Evolutionary conservation across 37 sponge, comb jelly and placozoan species (phyloP), one percentile per base, ranked within the genome.

Genomic region (Halisarca cf. caerulea): DNA sequence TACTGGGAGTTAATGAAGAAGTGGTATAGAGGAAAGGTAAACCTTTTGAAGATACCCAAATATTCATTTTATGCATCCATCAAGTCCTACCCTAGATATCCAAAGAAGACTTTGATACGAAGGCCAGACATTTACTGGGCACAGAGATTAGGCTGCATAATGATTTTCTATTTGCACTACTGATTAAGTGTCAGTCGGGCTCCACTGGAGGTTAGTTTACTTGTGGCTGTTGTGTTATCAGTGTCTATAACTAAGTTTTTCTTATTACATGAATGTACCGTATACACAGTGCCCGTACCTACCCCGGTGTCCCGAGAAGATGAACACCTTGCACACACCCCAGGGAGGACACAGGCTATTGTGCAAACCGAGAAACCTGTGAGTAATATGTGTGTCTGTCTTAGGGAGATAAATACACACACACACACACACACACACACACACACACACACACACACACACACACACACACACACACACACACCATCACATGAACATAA

Each of bases 151-250:
- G 83, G 27, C 88, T 95, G 24, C 96, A 95, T 83, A 95, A 95
- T 69, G 91, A 95, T 44, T 95, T 95, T 60, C 57, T 95, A 24
- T 90, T 95, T 77, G 96, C 96, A 14, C 85, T 95, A 20, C 71
- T 95, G 39, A 80, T 95, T 14, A 95, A 95, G 45, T 95, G 96
- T 77, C 96, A 95, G 38, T 54, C 84, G 11, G 83, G 79, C 36
- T 38, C 37, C 15, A 55, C 60, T 8, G 69, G 79, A 80, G 82
- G 74, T 88, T 73, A 86, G 53, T 47, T 47, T 11, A 47, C 51
- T 47, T 47, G 6, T 6, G 51, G 11, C 51, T 14, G 51, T 47
- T n/a, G n/a, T n/a, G n/a, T n/a, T n/a, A n/a, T n/a, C n/a, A n/a
- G n/a, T n/a, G n/a, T n/a, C n/a, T n/a, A n/a, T n/a, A n/a, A n/a